Evolutionary conservation across 2,888 invertebrate species (phyloP), one percentile per base, ranked within the genome.

Genomic region (Perizoma flavofasciatum): DNA sequence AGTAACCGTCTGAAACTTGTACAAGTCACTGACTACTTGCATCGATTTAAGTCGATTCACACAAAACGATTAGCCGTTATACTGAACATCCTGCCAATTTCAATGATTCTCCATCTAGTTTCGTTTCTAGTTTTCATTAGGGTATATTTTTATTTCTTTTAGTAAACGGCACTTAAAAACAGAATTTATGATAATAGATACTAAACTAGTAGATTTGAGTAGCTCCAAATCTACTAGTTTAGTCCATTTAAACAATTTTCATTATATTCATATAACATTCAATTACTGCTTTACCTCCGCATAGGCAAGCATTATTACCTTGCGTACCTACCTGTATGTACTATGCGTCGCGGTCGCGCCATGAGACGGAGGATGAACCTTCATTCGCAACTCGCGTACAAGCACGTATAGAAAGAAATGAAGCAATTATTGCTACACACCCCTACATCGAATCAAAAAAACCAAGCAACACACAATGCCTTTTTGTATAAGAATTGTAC

Each of bases 401-500:
- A 59, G 59, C 67, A 67, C 72, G 72, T 71, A 75, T 66, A 68
- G 74, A 77, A 76, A 78, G 75, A 76, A 82, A 83, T 82, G 73
- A 83, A 84, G 82, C 79, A 79, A 81, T 83, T 79, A 83, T 72
- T 76, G 63, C 65, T 66, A 68, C 71, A 33, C 49, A 32, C 55
- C 49, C 49, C 46, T 43, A 57, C 68, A 50, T 53, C 40, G 6
- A 11, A 33, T 6, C 8, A 41, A 66, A 65, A 59, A 51, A 63
- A 39, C 54, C 5, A 55, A 44, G 49, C 6, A n/a, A 34, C 32
- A 46, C 71, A 69, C 75, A 78, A 60, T 45, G 67, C 72, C 60
- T 34, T 63, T 39, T 63, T 11, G n/a, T 8, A 41, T 56, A 10
- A 22, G 8, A 34, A 64, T 53, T 48, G 59, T 63, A 49, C 65